A percentile compares a stretch with the other conserved stretches of the same genome.
These are phyloP conservation scores for Zeugodacus cucurbitae DNA, from an alignment of 1,140 invertebrate species.

Conservation along the genomic window DNA sequence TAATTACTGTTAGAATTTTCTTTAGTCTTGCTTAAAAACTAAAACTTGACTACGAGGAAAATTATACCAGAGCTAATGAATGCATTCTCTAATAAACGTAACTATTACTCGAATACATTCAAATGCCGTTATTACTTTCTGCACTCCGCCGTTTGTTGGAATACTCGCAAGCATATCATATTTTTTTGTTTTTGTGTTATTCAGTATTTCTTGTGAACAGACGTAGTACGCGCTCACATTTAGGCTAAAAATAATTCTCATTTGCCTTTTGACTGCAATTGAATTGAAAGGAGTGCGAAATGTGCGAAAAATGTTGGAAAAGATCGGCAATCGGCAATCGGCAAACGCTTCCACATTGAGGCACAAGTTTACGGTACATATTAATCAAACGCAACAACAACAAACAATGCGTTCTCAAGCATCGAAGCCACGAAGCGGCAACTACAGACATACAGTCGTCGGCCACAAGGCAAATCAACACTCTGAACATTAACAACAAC, in stretches of 20 bases:
- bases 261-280: neutral
- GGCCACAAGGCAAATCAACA: neutral
- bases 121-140: too few relatives aligned
- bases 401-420: neutral
- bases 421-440: neutral
- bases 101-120: too few relatives aligned
- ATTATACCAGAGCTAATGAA: too few relatives aligned
- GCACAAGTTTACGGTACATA: slow-evolving; percentile 8
- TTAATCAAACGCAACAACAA: slow-evolving; percentile 10
- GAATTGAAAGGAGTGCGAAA: slow-evolving; percentile 1
- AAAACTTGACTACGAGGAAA: too few relatives aligned
- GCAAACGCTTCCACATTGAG: neutral
- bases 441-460: neutral
- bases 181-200: too few relatives aligned
- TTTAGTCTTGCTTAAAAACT: too few relatives aligned
- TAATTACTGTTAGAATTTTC: too few relatives aligned
- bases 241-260: neutral
- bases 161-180: too few relatives aligned
- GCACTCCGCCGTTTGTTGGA: too few relatives aligned
- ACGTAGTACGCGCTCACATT: too few relatives aligned
- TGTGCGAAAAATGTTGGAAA: slow-evolving; percentile 21
- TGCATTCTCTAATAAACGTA: too few relatives aligned
- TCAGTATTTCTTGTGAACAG: too few relatives aligned
- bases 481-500: neutral
- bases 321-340: slow-evolving; percentile 4